A percentile compares a stretch with the other conserved stretches of the same genome.
These are phyloP conservation scores for Caenorhabditis wallacei DNA, from an alignment of 2,888 invertebrate genomes.

Conservation along the genomic window DNA sequence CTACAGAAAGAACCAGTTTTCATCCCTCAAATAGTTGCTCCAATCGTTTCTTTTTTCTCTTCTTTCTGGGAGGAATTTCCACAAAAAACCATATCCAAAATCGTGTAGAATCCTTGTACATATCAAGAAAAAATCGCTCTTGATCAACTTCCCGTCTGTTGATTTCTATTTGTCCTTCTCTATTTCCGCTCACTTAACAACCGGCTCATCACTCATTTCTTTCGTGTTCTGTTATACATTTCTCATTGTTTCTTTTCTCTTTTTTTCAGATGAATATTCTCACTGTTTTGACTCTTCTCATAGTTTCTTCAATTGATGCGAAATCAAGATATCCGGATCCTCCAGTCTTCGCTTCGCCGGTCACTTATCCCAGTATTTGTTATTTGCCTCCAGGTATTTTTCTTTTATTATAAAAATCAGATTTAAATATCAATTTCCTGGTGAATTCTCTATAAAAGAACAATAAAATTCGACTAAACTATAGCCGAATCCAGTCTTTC, in stretches of 20 bases:
- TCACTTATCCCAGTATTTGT: slow-evolving; percentile 79
- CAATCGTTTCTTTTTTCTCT: neutral
- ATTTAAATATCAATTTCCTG: no score
- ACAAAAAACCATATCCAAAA: neutral
- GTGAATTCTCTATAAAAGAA: no score
- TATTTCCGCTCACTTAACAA: slow-evolving; percentile 41
- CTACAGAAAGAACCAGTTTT: slow-evolving; percentile 16
- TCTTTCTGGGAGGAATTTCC: neutral
- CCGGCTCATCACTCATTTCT: slow-evolving; percentile 20
- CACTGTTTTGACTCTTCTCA: neutral
- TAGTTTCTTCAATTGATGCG: slow-evolving; percentile 6
- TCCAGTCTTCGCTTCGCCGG: slow-evolving; percentile 77
- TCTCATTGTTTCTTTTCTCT: neutral
- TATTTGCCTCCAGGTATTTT: slow-evolving; percentile 75
- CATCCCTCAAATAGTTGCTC: slow-evolving; percentile 31
- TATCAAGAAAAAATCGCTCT: slow-evolving; percentile 22
- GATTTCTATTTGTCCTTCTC: slow-evolving; percentile 42
- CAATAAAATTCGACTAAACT: neutral
- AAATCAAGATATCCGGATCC: slow-evolving; percentile 74
- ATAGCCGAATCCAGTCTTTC: neutral
- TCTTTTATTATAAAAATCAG: neutral
- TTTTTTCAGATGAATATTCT: slow-evolving; percentile 21
- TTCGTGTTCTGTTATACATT: slow-evolving; percentile 30
- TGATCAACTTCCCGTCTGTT: slow-evolving; percentile 42
- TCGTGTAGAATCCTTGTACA: neutral